phyloP scores from a whole-genome alignment of 2,113 vertebrate species.

The Gila orcuttii region DNA sequence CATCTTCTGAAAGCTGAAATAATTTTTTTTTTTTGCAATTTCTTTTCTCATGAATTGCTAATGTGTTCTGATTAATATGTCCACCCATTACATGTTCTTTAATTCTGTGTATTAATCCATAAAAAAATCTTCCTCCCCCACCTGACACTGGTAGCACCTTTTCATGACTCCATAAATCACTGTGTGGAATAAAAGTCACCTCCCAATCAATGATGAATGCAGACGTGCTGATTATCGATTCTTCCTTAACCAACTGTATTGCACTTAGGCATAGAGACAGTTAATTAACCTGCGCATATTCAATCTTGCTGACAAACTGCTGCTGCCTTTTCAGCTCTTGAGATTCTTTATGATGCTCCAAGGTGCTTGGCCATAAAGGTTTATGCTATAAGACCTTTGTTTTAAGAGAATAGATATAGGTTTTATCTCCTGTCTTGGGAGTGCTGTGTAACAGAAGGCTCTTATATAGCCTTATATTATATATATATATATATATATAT shows the following conservation, averaged over 20 bases:
- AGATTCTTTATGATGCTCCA: constrained; percentile 11
- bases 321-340: constrained; percentile 36
- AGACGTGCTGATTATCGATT: constrained; percentile 62
- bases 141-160: constrained; percentile 44
- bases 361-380: neutral
- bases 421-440: neutral
- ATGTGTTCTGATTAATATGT: neutral
- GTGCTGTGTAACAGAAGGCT: neutral
- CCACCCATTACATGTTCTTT: neutral
- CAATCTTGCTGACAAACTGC: constrained; percentile 68
- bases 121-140: neutral
- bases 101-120: constrained; percentile 3
- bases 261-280: constrained; percentile 60
- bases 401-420: neutral
- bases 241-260: constrained; percentile 63
- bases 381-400: neutral
- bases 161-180: constrained; percentile 62
- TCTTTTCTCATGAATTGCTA: neutral
- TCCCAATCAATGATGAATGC: constrained; percentile 65
- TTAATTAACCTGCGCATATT: constrained; percentile 72
- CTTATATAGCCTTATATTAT: neutral
- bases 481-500: too few species aligned
- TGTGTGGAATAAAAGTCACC: constrained; percentile 67
- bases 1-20: neutral
- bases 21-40: too few species aligned